A percentile compares a stretch with the other conserved stretches of the same genome.
These are phyloP conservation scores for Melopsittacus undulatus DNA, from an alignment of 2,797 vertebrate species.

Conservation along the genomic window DNA sequence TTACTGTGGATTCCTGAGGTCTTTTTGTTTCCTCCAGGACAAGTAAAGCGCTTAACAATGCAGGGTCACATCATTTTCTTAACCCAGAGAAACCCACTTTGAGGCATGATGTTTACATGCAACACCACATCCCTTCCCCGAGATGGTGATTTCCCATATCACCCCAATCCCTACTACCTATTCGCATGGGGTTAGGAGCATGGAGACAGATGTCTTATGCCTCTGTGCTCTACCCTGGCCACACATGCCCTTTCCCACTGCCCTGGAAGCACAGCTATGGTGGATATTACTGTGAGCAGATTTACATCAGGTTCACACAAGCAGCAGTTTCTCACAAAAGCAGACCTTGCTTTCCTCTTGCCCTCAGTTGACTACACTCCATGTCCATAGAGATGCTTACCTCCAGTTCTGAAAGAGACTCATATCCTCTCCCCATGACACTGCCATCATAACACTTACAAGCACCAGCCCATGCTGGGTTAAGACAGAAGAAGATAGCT, in stretches of 20 bases:
- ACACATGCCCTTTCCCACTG: neutral
- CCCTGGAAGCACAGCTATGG: neutral
- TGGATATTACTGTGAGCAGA: neutral
- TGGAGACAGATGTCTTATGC: neutral
- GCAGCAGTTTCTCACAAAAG: neutral
- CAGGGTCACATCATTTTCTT: neutral
- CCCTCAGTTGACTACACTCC: neutral
- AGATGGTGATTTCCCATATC: neutral
- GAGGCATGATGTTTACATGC: neutral
- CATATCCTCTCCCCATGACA: neutral
- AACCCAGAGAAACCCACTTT: neutral
- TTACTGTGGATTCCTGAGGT: neutral
- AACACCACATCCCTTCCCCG: neutral
- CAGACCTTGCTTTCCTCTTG: neutral
- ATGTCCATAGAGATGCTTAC: neutral
- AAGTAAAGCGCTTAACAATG: neutral
- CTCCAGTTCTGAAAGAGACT: neutral
- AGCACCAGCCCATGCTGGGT: neutral
- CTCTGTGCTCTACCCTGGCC: neutral
- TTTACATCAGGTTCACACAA: neutral
- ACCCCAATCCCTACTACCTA: neutral
- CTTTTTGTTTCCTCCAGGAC: slow-evolving; percentile 13
- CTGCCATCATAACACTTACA: neutral
- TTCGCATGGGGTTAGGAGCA: neutral
- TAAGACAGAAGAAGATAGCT: neutral